Evolutionary conservation across 2,113 vertebrate genomes (phyloP).

Genomic region (Girardinichthys multiradiatus): DNA sequence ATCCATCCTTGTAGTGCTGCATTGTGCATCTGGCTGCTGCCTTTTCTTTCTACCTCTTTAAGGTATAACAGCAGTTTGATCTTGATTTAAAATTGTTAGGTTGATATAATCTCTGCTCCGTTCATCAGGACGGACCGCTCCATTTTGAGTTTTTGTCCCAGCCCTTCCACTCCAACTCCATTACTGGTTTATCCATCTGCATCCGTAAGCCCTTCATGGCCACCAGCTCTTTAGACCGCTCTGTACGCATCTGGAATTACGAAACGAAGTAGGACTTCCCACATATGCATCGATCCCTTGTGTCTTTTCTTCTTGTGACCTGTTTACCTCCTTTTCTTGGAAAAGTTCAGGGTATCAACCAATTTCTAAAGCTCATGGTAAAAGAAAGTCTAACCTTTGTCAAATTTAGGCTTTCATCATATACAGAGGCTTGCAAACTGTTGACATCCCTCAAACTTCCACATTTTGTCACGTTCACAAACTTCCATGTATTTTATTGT

Average conservation of each 20-base stretch:
- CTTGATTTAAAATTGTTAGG: background rate
- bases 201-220: constrained; percentile 89
- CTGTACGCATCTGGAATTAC: constrained; percentile 95
- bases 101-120: background rate
- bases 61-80: background rate
- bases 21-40: too few species aligned
- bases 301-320: background rate
- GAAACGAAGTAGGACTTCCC: constrained; percentile 84
- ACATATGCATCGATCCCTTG: background rate
- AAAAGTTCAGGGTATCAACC: background rate
- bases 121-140: constrained; percentile 79
- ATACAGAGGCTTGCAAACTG: too few species aligned
- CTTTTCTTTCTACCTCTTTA: background rate
- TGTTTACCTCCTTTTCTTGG: fast-evolving
- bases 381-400: too few species aligned
- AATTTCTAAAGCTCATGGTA: too few species aligned
- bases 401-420: too few species aligned
- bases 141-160: constrained; percentile 87
- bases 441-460: background rate
- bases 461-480: background rate
- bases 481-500: background rate
- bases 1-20: too few species aligned
- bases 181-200: constrained; percentile 90
- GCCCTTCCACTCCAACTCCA: constrained; percentile 85
- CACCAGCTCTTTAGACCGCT: constrained; percentile 91